phyloP scores from a whole-genome alignment of 2,797 vertebrate genomes.

The Poeciliopsis presidionis region DNA sequence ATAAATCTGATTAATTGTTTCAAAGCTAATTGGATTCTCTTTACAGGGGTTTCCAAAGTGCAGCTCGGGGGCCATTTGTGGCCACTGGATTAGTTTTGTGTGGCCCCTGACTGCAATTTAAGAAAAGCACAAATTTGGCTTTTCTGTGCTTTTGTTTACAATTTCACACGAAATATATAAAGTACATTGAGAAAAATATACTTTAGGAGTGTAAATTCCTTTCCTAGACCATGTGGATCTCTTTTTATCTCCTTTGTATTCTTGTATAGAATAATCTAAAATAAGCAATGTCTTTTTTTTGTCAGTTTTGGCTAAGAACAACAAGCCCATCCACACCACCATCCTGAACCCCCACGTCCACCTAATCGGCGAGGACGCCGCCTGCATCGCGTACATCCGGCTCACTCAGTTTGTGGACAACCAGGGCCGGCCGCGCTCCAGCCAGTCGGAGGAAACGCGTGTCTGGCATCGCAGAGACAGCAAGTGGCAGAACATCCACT shows the following conservation, averaged over 20 bases:
- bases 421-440: conserved; percentile 92
- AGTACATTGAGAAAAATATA: background rate
- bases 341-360: conserved; percentile 98
- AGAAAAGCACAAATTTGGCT: no score
- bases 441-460: conserved; percentile 95
- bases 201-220: no score
- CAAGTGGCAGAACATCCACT: conserved; percentile 98
- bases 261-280: no score
- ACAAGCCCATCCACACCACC: conserved; percentile 97
- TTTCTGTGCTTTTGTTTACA: background rate
- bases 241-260: background rate
- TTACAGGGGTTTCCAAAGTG: no score
- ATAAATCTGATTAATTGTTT: no score
- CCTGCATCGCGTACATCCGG: conserved; percentile 96
- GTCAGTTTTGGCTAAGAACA: conserved; percentile 93
- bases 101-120: no score
- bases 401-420: conserved; percentile 93
- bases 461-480: conserved; percentile 97
- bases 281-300: background rate
- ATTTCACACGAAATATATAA: background rate
- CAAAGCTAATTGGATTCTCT: no score
- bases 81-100: no score
- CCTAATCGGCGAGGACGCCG: conserved; percentile 94
- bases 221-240: background rate
- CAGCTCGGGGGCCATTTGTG: no score